These are phyloP conservation scores for Siniperca scherzeri DNA, from an alignment of 2,797 vertebrate genomes.

Conservation along the genomic window DNA sequence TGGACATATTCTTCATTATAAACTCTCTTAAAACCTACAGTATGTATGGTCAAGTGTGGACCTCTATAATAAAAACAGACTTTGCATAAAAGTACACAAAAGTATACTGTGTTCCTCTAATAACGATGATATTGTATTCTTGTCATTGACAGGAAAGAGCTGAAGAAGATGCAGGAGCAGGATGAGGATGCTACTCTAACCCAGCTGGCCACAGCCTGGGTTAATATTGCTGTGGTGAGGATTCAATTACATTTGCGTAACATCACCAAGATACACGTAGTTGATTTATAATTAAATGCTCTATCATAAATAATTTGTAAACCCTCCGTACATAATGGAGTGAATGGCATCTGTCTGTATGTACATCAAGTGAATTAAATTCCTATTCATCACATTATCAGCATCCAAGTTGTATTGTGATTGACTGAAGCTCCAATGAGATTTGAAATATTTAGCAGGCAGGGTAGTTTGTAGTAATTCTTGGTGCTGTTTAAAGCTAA, in stretches of 20 bases:
- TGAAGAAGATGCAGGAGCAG: constrained; percentile 98
- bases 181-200: constrained; percentile 97
- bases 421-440: neutral
- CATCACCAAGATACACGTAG: neutral
- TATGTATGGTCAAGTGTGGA: neutral
- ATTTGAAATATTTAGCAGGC: neutral
- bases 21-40: neutral
- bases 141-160: constrained; percentile 89
- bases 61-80: neutral
- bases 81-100: neutral
- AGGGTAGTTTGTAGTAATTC: neutral
- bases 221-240: constrained; percentile 93
- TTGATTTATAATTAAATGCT: neutral
- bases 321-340: neutral
- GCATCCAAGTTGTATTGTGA: neutral
- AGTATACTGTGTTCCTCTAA: neutral
- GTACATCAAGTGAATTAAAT: neutral
- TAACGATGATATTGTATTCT: neutral
- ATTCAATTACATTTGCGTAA: neutral
- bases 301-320: constrained; percentile 18
- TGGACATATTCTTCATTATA: neutral
- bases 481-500: neutral
- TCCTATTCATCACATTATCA: constrained; percentile 15
- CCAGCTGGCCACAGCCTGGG: constrained; percentile 97
- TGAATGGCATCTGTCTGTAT: neutral